Conservation (phyloP, 2,888 invertebrate genomes). For the Campoplex nolae region DNA sequence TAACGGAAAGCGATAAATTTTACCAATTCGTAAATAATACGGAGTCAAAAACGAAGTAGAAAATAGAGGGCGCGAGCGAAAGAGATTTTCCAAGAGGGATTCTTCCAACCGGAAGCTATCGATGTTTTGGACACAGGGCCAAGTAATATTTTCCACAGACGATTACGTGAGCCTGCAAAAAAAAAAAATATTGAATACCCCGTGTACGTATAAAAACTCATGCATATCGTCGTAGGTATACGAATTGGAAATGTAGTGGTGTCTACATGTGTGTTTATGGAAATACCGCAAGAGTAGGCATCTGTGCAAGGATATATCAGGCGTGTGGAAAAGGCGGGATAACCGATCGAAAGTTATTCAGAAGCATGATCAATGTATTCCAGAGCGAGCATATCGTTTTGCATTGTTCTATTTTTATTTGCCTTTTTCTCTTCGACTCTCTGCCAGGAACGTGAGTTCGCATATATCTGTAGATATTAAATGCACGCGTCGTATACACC, state of each 20-base stretch:
- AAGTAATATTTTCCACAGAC: slow-evolving; percentile 9
- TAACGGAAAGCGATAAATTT: not conserved
- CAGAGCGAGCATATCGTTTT: slow-evolving; percentile 65
- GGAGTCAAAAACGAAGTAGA: not conserved
- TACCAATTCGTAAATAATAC: slow-evolving; percentile 16
- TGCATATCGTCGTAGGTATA: not conserved
- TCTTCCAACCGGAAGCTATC: slow-evolving; percentile 5
- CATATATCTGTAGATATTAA: not conserved
- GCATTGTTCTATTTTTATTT: slow-evolving; percentile 30
- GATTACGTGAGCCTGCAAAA: slow-evolving; percentile 32
- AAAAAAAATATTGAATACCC: slow-evolving; percentile 10
- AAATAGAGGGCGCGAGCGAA: not conserved
- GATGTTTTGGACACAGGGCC: slow-evolving; percentile 15
- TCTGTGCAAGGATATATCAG: slow-evolving; percentile 32
- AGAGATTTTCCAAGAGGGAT: slow-evolving; percentile 5
- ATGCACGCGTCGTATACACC: not conserved
- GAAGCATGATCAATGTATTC: slow-evolving; percentile 65
- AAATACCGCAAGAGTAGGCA: slow-evolving; percentile 38
- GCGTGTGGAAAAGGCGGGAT: slow-evolving; percentile 20
- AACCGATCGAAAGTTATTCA: slow-evolving; percentile 57
- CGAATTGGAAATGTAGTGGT: not conserved
- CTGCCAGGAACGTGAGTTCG: slow-evolving; percentile 20
- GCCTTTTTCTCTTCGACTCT: slow-evolving; percentile 27
- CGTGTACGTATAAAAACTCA: not conserved
- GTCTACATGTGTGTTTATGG: slow-evolving; percentile 22